Evolutionary conservation across 2,888 invertebrate genomes (phyloP), one percentile per base, ranked within the genome.

Genomic region (Lathronympha strigana): DNA sequence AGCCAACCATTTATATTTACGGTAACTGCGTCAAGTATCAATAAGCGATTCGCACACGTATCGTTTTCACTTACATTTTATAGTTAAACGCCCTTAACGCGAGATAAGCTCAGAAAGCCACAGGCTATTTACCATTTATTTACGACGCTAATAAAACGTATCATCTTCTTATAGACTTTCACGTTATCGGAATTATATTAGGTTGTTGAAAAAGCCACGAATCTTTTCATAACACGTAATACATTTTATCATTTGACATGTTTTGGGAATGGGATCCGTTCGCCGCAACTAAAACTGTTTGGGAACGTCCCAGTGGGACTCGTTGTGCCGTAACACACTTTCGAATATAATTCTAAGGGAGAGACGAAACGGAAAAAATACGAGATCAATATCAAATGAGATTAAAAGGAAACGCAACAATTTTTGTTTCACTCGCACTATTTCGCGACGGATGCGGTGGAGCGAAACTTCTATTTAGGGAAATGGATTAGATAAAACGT

Each of bases 321-420:
- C 40, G 21, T 54, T 47, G 45, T 19, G 38, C 51, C 51, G 45
- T 40, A 47, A 47, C 60, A 38, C 54, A 15, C 28, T 66, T 47
- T 61, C 47, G 21, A 61, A 54, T 66, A 53, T 38, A 61, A 53
- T 40, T 47, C 38, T 60, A 47, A 54, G 60, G 49, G 49, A 28
- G 45, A 40, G 61, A 43, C 33, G 40, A 43, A 40, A 40, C 23
- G 50, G 50, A 51, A 43, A 49, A 60, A 40, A 58, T 51, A 64
- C 64, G 36, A 53, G 64, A 45, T 60, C 64, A 64, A 58, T 51
- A 53, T 60, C 43, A 58, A 58, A 51, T 51, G 43, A 57, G 51
- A 25, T 23, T 51, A 45, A 36, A 58, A 25, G 45, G 43, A 21
- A 43, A 40, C 58, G 53, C 33, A 25, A 33, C 23, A n/a, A n/a